Evolutionary conservation across 2,797 vertebrate species (phyloP).

Genomic region (Sciurus carolinensis): DNA sequence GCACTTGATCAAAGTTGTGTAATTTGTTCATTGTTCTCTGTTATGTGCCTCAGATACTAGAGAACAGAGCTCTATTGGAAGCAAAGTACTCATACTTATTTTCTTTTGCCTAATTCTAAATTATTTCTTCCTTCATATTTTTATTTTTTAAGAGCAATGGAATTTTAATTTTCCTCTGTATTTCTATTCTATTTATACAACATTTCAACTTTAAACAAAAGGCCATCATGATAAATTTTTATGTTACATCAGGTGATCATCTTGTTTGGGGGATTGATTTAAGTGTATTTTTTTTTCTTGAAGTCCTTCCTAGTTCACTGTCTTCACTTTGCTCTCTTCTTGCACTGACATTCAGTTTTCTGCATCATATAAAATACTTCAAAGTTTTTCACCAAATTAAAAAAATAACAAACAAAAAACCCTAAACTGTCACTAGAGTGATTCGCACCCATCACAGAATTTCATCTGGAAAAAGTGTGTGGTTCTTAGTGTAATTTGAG

Average conservation of each 20-base stretch:
- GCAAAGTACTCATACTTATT: slow-evolving; percentile 16
- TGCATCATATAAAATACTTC: slow-evolving; percentile 22
- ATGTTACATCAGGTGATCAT: slow-evolving; percentile 11
- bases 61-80: neutral
- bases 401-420: neutral
- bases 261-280: neutral
- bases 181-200: slow-evolving; percentile 28
- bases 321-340: neutral
- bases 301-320: neutral
- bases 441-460: neutral
- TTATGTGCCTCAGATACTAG: neutral
- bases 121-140: neutral
- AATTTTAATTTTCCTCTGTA: neutral
- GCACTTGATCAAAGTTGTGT: neutral
- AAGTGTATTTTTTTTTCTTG: neutral
- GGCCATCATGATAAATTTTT: neutral
- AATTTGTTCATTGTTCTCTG: slow-evolving; percentile 5
- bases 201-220: neutral
- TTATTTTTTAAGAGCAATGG: neutral
- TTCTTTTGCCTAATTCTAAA: slow-evolving; percentile 58
- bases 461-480: slow-evolving; percentile 15
- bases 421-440: neutral
- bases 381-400: neutral
- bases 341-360: slow-evolving; percentile 18
- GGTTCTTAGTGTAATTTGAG: neutral